Conservation (phyloP, 2,797 vertebrate species). For the Falco concolor region DNA sequence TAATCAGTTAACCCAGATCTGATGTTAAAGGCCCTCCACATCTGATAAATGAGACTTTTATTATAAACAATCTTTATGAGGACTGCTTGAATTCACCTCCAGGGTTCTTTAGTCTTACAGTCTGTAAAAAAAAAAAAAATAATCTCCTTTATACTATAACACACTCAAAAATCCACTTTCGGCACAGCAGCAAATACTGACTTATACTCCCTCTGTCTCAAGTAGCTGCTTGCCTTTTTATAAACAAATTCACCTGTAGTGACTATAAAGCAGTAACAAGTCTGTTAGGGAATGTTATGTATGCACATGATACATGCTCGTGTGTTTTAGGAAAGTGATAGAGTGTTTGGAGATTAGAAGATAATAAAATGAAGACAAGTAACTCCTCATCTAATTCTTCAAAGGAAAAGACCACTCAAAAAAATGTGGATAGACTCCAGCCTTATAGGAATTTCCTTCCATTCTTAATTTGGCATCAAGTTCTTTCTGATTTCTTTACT, state of each 20-base stretch:
- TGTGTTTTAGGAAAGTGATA: background rate
- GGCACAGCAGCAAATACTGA: background rate
- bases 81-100: background rate
- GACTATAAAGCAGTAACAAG: background rate
- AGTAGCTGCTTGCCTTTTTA: slow-evolving; percentile 3
- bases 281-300: background rate
- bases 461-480: background rate
- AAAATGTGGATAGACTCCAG: background rate
- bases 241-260: slow-evolving; percentile 9
- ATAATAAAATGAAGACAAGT: background rate
- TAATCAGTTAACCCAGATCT: background rate
- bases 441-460: background rate
- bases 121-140: background rate
- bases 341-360: background rate
- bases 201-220: background rate
- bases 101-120: background rate
- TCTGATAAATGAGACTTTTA: background rate
- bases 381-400: background rate
- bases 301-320: background rate
- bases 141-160: background rate
- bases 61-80: background rate
- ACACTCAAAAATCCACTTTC: background rate
- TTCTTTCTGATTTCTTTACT: background rate
- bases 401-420: background rate
- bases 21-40: background rate